Base-by-base conservation (phyloP, 1,140 invertebrate species). In the Cydia amplana region DNA sequence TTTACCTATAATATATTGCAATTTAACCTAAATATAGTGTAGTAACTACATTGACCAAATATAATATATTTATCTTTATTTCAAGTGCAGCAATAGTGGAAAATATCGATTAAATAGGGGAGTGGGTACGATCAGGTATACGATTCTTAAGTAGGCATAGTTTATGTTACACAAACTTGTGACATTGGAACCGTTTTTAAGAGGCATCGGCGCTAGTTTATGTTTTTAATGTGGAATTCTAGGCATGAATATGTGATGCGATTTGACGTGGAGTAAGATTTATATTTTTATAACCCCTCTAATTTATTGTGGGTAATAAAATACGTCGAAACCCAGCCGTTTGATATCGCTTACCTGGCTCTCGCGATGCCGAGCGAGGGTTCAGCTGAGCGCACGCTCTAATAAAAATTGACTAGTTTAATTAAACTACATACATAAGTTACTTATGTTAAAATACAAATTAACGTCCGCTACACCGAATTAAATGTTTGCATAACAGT, bases 291-390 rank as follows among this genome's bases (percentile, higher is more conserved):
- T 87, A 75, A 84, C 84, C 75, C 78, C 80, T 85, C 83, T 90
- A 88, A 91, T 92, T 92, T 91, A 91, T 87, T 77, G 80, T 74
- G 49, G 75, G 85, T 76, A 81, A 81, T 92, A 92, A 91, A 91
- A 80, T 85, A 87, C 85, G 80, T 86, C 83, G 82, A 86, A 90
- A 74, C 55, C 25, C 12, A 89, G 79, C 76, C 81, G 78, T 83
- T 82, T 82, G 85, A 83, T 80, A 78, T 79, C 60, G 76, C 77
- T 76, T 81, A 82, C 78, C 74, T 77, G 75, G 25, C 72, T 65
- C 72, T 65, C 73, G 46, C 72, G 51, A n/a, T 74, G 55, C 75
- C 40, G 70, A 55, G 60, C 40, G 70, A 55, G 60, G 73, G 46
- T 25, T 75, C 36, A 55, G 23, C 73, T 60, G 65, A 63, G 63